A percentile compares a stretch with the other conserved stretches of the same genome.
Evolutionary conservation across 2,113 vertebrate species (phyloP).

Genomic region (Hylia prasina): DNA sequence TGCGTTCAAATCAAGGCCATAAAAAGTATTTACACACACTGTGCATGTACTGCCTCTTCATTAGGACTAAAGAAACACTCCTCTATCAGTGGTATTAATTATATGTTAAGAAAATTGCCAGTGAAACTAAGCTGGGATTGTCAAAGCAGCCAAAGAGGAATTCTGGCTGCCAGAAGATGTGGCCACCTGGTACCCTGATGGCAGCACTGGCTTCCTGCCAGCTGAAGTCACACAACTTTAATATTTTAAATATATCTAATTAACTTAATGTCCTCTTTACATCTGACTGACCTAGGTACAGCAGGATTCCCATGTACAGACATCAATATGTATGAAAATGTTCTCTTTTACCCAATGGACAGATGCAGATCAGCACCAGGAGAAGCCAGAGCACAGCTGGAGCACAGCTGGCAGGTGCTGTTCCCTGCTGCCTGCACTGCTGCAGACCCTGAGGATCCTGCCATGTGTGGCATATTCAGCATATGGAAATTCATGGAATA

Average conservation of each 20-base stretch:
- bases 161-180: background rate
- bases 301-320: background rate
- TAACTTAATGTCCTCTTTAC: background rate
- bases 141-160: background rate
- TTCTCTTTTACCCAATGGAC: rapidly evolving
- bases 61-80: background rate
- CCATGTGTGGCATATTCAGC: rapidly evolving
- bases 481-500: rapidly evolving
- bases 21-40: background rate
- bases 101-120: background rate
- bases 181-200: rapidly evolving
- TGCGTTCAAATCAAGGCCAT: background rate
- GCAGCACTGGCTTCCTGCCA: background rate
- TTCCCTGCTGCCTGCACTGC: background rate
- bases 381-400: background rate
- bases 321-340: background rate
- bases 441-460: background rate
- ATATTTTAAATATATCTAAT: background rate
- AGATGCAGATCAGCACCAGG: background rate
- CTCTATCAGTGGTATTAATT: background rate
- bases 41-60: background rate
- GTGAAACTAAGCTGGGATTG: background rate
- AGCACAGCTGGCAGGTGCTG: background rate
- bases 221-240: background rate
- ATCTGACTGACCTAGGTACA: background rate